Evolutionary conservation across 2,888 invertebrate genomes (phyloP).

Genomic region (Lacanobia oleracea): DNA sequence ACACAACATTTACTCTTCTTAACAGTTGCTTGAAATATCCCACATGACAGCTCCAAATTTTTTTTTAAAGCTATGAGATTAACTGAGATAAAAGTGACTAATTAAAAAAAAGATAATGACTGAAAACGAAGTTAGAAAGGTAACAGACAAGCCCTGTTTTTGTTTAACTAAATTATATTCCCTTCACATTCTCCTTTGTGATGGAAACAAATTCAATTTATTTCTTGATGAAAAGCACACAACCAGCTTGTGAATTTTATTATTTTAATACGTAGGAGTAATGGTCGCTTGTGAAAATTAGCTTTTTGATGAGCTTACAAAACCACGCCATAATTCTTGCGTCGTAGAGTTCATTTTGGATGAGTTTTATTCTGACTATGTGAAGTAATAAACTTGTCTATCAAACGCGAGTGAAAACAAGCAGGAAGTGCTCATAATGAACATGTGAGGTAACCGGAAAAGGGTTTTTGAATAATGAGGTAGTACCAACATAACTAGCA

Average conservation of each 20-base stretch:
- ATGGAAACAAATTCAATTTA: constrained; percentile 56
- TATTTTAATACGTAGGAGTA: constrained; percentile 48
- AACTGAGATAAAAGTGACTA: constrained; percentile 8
- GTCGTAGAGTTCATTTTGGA: constrained; percentile 7
- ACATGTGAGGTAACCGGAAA: neutral
- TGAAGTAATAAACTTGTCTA: constrained; percentile 19
- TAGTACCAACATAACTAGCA: neutral
- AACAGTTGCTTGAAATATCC: neutral
- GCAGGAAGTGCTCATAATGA: constrained; percentile 16
- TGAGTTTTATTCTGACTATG: neutral
- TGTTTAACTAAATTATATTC: constrained; percentile 47
- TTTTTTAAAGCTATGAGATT: constrained; percentile 6
- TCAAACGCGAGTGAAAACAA: constrained; percentile 19
- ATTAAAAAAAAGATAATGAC: constrained; percentile 37
- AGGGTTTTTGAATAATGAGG: neutral
- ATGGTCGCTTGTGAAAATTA: constrained; percentile 32
- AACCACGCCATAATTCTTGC: neutral
- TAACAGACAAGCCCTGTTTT: constrained; percentile 35
- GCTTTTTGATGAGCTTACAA: constrained; percentile 32
- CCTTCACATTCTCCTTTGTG: constrained; percentile 35
- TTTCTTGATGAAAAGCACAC: constrained; percentile 53
- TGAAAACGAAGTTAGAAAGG: constrained; percentile 12
- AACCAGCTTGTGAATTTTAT: constrained; percentile 43
- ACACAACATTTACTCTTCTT: neutral
- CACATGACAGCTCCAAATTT: neutral